phyloP scores from a whole-genome alignment of 1,140 invertebrate genomes.

The Pseudobourletiella spinata region DNA sequence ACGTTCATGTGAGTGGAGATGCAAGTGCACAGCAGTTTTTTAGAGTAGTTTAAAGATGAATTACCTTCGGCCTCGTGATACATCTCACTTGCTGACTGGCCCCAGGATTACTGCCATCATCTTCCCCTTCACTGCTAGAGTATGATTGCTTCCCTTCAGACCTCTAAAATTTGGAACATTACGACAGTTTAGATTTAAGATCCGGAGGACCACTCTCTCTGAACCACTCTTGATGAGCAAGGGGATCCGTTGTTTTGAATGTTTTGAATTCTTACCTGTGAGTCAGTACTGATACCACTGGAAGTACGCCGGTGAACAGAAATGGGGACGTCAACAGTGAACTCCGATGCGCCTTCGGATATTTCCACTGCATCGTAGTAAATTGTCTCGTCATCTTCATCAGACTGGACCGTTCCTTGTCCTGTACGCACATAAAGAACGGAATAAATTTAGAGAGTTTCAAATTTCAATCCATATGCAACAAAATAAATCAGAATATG shows the following conservation, averaged over 20 bases:
- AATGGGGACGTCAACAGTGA: slow-evolving; percentile 34
- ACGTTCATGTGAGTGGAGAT: too few species aligned
- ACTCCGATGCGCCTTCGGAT: slow-evolving; percentile 37
- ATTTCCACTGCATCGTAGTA: slow-evolving; percentile 84
- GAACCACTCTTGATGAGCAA: too few species aligned
- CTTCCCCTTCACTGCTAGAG: slow-evolving; percentile 41
- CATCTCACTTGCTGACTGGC: slow-evolving; percentile 32
- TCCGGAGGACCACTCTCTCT: too few species aligned
- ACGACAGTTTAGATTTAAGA: too few species aligned
- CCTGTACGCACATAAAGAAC: not conserved
- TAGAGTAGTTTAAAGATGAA: not conserved
- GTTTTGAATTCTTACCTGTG: slow-evolving; percentile 40
- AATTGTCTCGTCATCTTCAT: slow-evolving; percentile 80
- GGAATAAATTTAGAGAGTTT: not conserved
- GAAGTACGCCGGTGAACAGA: slow-evolving; percentile 38
- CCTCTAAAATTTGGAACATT: slow-evolving; percentile 7
- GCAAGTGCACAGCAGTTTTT: too few species aligned
- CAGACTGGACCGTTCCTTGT: slow-evolving; percentile 49
- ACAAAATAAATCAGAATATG: not conserved
- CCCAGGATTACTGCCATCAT: slow-evolving; percentile 29
- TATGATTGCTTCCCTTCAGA: slow-evolving; percentile 38
- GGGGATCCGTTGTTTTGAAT: too few species aligned
- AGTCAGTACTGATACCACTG: slow-evolving; percentile 37
- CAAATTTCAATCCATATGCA: not conserved
- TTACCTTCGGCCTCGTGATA: slow-evolving; percentile 32